Conservation (phyloP, 2,888 invertebrate species). For the Encarsia formosa region DNA sequence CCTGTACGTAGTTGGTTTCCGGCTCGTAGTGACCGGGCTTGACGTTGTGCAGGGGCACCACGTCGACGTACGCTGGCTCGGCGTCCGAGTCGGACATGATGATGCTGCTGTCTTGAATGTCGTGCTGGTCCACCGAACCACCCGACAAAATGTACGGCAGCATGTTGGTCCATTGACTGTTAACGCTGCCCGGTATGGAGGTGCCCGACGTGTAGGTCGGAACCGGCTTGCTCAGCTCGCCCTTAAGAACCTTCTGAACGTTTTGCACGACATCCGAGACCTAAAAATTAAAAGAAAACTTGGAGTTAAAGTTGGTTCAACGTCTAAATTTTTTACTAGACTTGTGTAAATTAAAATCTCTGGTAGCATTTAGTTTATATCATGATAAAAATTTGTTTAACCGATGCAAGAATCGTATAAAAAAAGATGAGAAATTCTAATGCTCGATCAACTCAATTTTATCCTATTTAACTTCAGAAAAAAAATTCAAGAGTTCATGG, state of each 20-base stretch:
- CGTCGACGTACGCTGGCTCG: constrained; percentile 15
- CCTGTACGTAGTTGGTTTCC: constrained; percentile 4
- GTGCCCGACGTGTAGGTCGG: constrained; percentile 38
- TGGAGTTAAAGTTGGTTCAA: background rate
- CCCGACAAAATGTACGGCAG: constrained; percentile 76
- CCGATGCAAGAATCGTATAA: no score
- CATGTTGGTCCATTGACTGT: constrained; percentile 69
- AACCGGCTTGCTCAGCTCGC: constrained; percentile 61
- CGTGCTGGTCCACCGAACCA: constrained; percentile 47
- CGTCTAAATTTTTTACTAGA: no score
- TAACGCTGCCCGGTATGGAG: constrained; percentile 46
- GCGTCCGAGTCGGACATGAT: constrained; percentile 4
- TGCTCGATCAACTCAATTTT: no score
- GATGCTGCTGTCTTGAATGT: constrained; percentile 18
- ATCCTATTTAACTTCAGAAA: no score
- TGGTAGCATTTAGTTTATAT: no score
- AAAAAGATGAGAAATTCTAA: no score
- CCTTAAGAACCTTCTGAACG: constrained; percentile 78
- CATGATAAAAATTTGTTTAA: no score
- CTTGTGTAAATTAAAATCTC: no score
- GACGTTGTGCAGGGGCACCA: constrained; percentile 6
- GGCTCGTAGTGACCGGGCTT: constrained; percentile 2
- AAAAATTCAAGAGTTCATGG: no score
- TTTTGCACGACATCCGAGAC: constrained; percentile 78
- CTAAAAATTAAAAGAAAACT: constrained; percentile 29